Evolutionary conservation across 1,140 invertebrate genomes (phyloP), one percentile per base, ranked within the genome.

Genomic region (Leptestheria dahalacensis): DNA sequence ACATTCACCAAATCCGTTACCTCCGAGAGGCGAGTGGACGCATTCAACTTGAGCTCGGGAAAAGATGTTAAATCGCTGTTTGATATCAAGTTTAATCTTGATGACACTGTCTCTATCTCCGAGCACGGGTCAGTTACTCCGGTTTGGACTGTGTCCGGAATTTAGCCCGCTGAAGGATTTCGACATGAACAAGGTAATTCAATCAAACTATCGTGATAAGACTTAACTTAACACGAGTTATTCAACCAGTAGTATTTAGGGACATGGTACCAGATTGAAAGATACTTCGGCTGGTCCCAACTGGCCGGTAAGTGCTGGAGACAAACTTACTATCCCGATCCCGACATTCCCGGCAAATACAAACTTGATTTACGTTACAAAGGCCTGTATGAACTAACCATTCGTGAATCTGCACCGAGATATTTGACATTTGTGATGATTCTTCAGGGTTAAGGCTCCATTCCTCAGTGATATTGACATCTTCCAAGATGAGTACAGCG

Each of bases 241-340:
- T 11, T 9, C 11, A 18, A n/a, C 29, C 24, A 56, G 21, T 29
- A 62, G 61, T 62, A 62, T 41, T 50, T 58, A 41, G 61, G 61
- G 1, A 47, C 26, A 3, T 62, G 61, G 61, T 62, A 59, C 18
- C 61, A 57, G 41, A 48, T 48, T 29, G 54, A 62, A 24, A 46
- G 61, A 9, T 57, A 48, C 20, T 62, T 62, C 41, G 57, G 54
- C 24, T 57, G 29, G 57, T 21, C 54, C 0, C 54, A 48, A 57
- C 41, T 57, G 15, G 47, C 48, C 10, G 61, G 61, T 1, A 49
- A 58, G 33, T 62, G 61, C 26, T 62, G 61, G 61, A 54, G 33
- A 3, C 61, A 62, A 24, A 48, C 24, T 51, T 62, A 62, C 24
- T 49, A 51, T 23, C 54, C 48, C 26, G 61, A 62, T 46, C 49